Evolutionary conservation across 2,797 vertebrate species (phyloP), one percentile per base, ranked within the genome.

Genomic region (Channa striata): DNA sequence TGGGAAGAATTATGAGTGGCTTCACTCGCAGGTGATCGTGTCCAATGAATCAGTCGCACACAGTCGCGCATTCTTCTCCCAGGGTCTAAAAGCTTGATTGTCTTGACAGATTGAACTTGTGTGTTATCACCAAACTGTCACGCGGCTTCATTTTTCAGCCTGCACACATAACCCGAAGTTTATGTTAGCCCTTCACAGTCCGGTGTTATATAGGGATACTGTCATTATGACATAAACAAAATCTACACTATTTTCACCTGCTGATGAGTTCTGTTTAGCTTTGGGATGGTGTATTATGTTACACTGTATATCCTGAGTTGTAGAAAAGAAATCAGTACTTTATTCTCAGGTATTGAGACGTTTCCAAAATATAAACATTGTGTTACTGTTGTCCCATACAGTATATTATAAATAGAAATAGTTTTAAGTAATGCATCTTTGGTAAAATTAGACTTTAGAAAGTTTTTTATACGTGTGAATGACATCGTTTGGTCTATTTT

Each of bases 1-100:
- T 94, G 91, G 89, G 86, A 85, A 84, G 89, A 94, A 93, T 94
- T 93, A 93, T 19, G 81, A 89, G 84, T 54, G 74, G 84, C 85
- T 89, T 86, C 79, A n/a, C 71, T 92, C 64, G 75, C 90, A 91
- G 90, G 91, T 90, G 91, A 92, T 92, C 66, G 77, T 80, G 91
- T 90, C 91, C 91, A 90, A 84, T 84, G 90, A 86, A 88, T 92
- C 83, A 78, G 86, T 89, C 77, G 86, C 90, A 88, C 82, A 83
- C 76, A 72, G 88, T 75, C 60, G 58, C 12, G 30, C 87, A 89
- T 89, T 91, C 87, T 85, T 85, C 84, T 82, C 79, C 74, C 80
- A 20, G 81, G 76, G 82, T 85, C 86, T 82, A 80, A 87, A 81
- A 48, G 79, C 89, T 30, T 88, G 90, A 92, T 93, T 90, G 86